These are phyloP conservation scores for Erebia ligea DNA, from an alignment of 2,888 invertebrate genomes.

Conservation along the genomic window DNA sequence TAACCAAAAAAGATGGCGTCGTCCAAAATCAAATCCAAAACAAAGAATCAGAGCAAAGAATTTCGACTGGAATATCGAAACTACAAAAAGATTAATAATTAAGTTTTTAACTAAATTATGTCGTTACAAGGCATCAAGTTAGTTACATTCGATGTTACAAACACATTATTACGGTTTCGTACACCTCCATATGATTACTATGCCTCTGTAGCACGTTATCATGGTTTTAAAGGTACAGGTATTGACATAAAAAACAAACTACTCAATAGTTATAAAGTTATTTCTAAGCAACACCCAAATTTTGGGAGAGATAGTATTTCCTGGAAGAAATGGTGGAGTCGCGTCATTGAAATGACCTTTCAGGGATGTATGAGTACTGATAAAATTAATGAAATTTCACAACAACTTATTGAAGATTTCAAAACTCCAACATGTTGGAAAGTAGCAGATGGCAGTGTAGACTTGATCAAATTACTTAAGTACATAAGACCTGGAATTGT, in stretches of 20 bases:
- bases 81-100: too few relatives aligned
- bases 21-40: too few relatives aligned
- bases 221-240: slow-evolving; percentile 85
- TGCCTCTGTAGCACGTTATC: slow-evolving; percentile 85
- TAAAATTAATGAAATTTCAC: slow-evolving; percentile 71
- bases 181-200: slow-evolving; percentile 89
- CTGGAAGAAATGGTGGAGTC: slow-evolving; percentile 93
- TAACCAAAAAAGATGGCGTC: too few relatives aligned
- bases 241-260: slow-evolving; percentile 84
- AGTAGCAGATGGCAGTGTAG: slow-evolving; percentile 83
- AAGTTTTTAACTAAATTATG: slow-evolving; percentile 64
- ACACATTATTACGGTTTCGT: slow-evolving; percentile 90
- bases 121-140: slow-evolving; percentile 80
- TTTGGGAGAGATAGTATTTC: slow-evolving; percentile 88
- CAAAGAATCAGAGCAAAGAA: too few relatives aligned
- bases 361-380: slow-evolving; percentile 70
- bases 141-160: slow-evolving; percentile 95
- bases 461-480: slow-evolving; percentile 85
- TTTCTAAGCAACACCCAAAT: slow-evolving; percentile 89
- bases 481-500: slow-evolving; percentile 57
- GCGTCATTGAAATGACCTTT: slow-evolving; percentile 86
- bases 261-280: slow-evolving; percentile 84
- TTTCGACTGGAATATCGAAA: too few relatives aligned
- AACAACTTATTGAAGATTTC: slow-evolving; percentile 87
- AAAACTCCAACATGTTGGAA: slow-evolving; percentile 89